Base-by-base conservation (phyloP, 2,113 vertebrate genomes). In the Misgurnus mizolepis region DNA sequence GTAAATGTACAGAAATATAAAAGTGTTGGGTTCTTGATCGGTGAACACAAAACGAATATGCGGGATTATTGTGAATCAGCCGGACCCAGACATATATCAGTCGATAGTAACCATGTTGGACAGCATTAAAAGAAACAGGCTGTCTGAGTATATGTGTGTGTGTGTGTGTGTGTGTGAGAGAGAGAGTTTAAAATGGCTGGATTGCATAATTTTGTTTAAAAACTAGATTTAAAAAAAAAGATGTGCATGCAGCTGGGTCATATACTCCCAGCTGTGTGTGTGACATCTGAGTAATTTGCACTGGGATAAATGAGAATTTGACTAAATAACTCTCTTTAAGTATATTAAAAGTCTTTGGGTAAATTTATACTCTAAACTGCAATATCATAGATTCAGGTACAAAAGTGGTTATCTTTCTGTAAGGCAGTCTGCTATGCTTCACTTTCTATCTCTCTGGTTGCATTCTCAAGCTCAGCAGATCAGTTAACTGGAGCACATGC, bases 401-500 rank as follows among this genome's bases (percentile, higher is more conserved):
- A 50, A 50, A 3, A 50, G 47, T 11, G 10, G 43, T 43, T 7
- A 34, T 34, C 27, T 34, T 34, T 34, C 27, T 34, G 27, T 34
- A 34, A 34, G 27, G 27, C 3, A 34, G 27, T 34, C 27, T 34
- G 22, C 22, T 22, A 22, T 34, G 27, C 27, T 22, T 22, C 22
- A 22, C 27, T 34, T 2, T 67, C 47, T 53, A 49, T 67, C 39
- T 78, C 9, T 47, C 77, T 79, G 76, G 68, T 69, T 22, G 66
- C 68, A 90, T 82, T 84, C 80, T 71, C 83, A 86, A 82, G 84
- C 80, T 84, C 83, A 81, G 86, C 84, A 67, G 85, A 83, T 81
- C 86, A 85, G 87, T 88, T 89, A 90, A 89, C 88, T 90, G 81
- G 89, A 88, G 86, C 85, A 72, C 85, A 88, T 43, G 89, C 89